Base-by-base conservation (phyloP, 2,888 invertebrate species). In the Sicus ferrugineus region DNA sequence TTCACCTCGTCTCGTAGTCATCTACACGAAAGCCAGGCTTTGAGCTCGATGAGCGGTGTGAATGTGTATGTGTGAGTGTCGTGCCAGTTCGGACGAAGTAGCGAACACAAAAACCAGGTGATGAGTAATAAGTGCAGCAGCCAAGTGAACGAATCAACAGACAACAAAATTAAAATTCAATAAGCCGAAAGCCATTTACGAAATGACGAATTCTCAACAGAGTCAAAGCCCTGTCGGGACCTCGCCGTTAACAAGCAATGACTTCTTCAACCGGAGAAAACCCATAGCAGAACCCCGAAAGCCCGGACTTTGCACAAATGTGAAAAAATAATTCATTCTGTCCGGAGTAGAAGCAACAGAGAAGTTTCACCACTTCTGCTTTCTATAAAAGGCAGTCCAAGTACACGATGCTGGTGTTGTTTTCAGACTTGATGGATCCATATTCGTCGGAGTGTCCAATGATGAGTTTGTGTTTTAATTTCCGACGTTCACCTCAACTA, bases 71-170 rank as follows among this genome's bases (percentile, higher is more conserved):
- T 34, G 42, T 62, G 34, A 56, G 73, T 69, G 70, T 72, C 64
- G 65, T 70, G 69, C 72, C 69, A 77, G 76, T 74, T 76, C 78
- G 73, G 74, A 77, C 19, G 78, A 73, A 63, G 58, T 2, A 31
- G 69, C 71, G 61, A 46, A 52, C 48, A 50, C 30, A 30, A 64
- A 48, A 50, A 14, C 63, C n/a, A 38, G 30, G 38, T 30, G 56
- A 66, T 66, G 66, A 66, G 56, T 66, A 54, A 66, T 66, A 54
- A 38, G 21, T 64, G 64, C 64, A 58, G 64, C 26, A 61, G n/a
- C n/a, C n/a, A 42, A 42, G 42, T 31, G 6, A 50, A 19, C 50
- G 46, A 30, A 63, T 38, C 61, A 61, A 31, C 64, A 63, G 31
- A 42, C 30, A 66, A 66, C 66, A 56, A 66, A 56, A 42, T 46